Evolutionary conservation across 2,113 vertebrate species (phyloP), one percentile per base, ranked within the genome.

Genomic region (Orycteropus afer): DNA sequence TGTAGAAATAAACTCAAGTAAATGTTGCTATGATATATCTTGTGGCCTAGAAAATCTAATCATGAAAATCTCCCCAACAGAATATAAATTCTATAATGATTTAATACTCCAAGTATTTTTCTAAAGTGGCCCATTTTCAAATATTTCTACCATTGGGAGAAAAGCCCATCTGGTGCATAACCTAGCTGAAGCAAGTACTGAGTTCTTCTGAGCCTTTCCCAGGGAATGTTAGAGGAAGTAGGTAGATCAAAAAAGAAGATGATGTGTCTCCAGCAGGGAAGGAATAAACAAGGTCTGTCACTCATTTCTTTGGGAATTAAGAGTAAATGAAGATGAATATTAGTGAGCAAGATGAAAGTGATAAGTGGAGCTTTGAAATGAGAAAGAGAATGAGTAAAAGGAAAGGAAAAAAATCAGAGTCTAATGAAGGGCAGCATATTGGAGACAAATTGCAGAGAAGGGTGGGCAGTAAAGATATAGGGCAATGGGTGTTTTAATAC

Each of bases 301-400:
- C 22, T 61, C 32, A 32, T 71, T 87, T 92, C 90, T 91, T 93
- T 87, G 45, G 80, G 89, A 93, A 91, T 91, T 77, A 61, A 27
- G 45, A 77, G 22, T 81, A 49, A 45, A 47, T 63, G 76, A 78
- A 57, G 45, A 90, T 53, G 40, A 89, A 79, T 14, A 78, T 20
- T 65, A 22, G 49, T 37, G 29, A 91, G 22, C n/a, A 84, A 78
- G 53, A 65, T 20, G 13, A 15, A 76, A 88, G 55, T 95, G 67
- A 86, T 32, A 81, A 89, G 37, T 18, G 40, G 18, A 49, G 45
- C 63, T 86, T 83, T 86, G 17, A 5, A 78, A 55, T 45, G 57
- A n/a, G 34, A 73, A 22, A 78, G 27, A 80, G 76, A 89, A 74
- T n/a, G 32, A 83, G 74, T 65, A 90, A 59, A 34, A 55, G 14